A percentile compares a stretch with the other conserved stretches of the same genome.
Conservation (phyloP, 2,797 vertebrate genomes). For the Haliaeetus albicilla region DNA sequence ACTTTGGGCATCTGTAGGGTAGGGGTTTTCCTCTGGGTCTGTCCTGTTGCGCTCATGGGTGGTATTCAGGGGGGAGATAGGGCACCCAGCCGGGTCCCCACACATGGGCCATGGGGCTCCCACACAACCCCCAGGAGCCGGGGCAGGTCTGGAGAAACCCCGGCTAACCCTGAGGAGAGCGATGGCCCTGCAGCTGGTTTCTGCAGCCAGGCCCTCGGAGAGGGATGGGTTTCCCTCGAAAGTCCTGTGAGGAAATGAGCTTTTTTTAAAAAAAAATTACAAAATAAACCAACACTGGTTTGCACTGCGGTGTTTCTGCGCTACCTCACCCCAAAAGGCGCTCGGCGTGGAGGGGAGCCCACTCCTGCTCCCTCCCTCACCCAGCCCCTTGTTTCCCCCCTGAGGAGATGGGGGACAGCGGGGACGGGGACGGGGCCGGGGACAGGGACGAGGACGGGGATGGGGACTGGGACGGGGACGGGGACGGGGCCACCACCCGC, state of each 20-base stretch:
- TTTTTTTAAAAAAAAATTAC: neutral
- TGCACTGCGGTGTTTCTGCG: neutral
- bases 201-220: neutral
- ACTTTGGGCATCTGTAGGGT: neutral
- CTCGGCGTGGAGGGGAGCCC: fast-evolving
- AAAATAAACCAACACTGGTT: neutral
- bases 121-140: fast-evolving
- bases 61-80: too few relatives aligned
- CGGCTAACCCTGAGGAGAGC: fast-evolving
- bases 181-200: neutral
- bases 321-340: neutral
- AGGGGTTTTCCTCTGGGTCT: neutral
- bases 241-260: neutral
- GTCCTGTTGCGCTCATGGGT: neutral
- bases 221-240: neutral
- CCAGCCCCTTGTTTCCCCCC: fast-evolving
- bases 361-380: fast-evolving
- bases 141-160: neutral
- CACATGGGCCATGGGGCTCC: neutral
- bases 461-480: too few relatives aligned
- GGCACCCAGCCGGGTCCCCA: fast-evolving
- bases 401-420: neutral
- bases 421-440: too few relatives aligned
- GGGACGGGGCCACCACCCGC: fast-evolving
- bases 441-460: neutral